phyloP scores from a whole-genome alignment of 2,113 vertebrate genomes.

The Rhea pennata region DNA sequence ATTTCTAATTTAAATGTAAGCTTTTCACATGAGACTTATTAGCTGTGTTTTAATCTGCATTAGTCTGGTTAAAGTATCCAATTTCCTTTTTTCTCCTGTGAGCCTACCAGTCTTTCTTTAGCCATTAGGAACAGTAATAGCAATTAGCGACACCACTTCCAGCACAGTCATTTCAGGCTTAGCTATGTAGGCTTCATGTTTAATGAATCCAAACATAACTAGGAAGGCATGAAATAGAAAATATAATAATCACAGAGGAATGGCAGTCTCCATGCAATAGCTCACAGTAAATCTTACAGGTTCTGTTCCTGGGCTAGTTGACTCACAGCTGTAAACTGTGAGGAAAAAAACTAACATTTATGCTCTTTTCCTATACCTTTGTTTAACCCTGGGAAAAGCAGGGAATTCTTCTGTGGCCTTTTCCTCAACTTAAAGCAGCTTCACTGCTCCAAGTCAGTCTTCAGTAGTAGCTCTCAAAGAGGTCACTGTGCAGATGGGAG shows the following conservation, averaged over 20 bases:
- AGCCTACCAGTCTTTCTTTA: conserved; percentile 32
- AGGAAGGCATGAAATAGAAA: conserved; percentile 42
- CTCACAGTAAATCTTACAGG: neutral
- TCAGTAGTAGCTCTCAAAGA: neutral
- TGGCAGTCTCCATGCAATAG: neutral
- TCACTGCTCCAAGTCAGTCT: neutral
- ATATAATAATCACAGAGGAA: conserved; percentile 32
- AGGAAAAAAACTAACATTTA: neutral
- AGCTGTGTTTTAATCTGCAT: conserved; percentile 64
- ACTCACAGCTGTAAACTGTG: neutral
- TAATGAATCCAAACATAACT: conserved; percentile 47
- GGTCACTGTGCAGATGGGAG: neutral
- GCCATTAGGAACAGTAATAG: conserved; percentile 52
- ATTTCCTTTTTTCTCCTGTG: conserved; percentile 29
- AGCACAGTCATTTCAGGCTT: conserved; percentile 55
- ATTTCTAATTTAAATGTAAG: conserved; percentile 61
- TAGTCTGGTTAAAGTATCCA: conserved; percentile 62
- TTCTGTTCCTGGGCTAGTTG: neutral
- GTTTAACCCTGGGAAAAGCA: neutral
- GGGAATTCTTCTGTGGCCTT: neutral
- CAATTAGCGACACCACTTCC: conserved; percentile 58
- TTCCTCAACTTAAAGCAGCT: neutral
- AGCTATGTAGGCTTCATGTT: conserved; percentile 18
- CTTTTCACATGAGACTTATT: conserved; percentile 53
- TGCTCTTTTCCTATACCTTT: neutral